phyloP scores from a whole-genome alignment of 1,140 invertebrate species.

The Pachyrhynchus sulphureomaculatus region DNA sequence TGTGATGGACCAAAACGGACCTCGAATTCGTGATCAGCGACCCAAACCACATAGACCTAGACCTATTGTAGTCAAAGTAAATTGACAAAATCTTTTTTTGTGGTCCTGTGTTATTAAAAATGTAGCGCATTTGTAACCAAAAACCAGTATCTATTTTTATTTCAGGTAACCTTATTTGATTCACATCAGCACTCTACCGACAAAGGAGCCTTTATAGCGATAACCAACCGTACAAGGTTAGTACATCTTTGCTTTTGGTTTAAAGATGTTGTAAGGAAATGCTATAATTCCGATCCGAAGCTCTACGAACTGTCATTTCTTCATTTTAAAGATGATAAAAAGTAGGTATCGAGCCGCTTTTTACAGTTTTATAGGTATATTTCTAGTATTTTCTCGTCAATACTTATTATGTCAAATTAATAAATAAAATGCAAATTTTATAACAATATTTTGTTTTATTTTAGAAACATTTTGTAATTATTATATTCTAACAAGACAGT shows the following conservation, averaged over 20 bases:
- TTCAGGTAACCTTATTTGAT: constrained; percentile 45
- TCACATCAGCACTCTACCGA: constrained; percentile 46
- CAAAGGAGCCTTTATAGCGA: constrained; percentile 45
- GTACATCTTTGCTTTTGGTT: constrained; percentile 45
- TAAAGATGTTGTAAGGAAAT: constrained; percentile 35
- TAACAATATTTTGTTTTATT: constrained; percentile 7
- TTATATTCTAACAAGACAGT: constrained; percentile 8
- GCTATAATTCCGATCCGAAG: constrained; percentile 40
- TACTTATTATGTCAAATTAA: neutral
- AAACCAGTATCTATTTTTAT: neutral
- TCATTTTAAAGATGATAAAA: constrained; percentile 39
- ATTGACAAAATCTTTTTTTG: too few relatives aligned
- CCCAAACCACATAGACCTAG: too few relatives aligned
- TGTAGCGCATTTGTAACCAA: too few relatives aligned
- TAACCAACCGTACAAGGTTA: constrained; percentile 32
- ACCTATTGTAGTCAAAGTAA: too few relatives aligned
- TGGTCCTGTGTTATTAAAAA: too few relatives aligned
- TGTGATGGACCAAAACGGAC: too few relatives aligned
- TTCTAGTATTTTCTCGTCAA: neutral
- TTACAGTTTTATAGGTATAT: neutral
- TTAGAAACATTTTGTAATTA: neutral
- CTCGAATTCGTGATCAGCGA: too few relatives aligned
- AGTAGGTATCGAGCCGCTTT: neutral
- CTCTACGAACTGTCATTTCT: constrained; percentile 49
- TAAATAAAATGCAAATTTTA: neutral